Evolutionary conservation across 2,888 invertebrate species (phyloP).

Genomic region (Phengaris alcon): DNA sequence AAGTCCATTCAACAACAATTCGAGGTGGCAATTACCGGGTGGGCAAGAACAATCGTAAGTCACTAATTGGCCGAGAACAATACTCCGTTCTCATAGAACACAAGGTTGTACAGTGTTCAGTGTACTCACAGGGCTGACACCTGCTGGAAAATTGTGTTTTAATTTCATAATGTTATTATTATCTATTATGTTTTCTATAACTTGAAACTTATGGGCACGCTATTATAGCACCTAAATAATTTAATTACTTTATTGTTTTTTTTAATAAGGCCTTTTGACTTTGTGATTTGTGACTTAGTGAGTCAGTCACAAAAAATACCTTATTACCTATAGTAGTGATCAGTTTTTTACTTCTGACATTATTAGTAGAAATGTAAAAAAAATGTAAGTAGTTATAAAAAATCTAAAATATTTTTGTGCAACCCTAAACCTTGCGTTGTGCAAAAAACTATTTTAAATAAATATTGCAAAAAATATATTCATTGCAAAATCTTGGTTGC

Average conservation of each 20-base stretch:
- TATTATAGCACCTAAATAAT: too few relatives aligned
- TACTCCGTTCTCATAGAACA: conserved; percentile 13
- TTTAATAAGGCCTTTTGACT: too few relatives aligned
- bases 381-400: too few relatives aligned
- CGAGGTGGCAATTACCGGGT: conserved; percentile 4
- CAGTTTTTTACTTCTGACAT: too few relatives aligned
- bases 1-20: conserved; percentile 6
- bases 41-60: conserved; percentile 4
- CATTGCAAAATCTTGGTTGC: background rate
- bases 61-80: conserved; percentile 12
- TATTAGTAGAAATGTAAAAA: too few relatives aligned
- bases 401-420: background rate
- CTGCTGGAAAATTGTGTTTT: background rate
- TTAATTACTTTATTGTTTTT: too few relatives aligned
- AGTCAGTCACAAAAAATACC: too few relatives aligned
- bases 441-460: background rate
- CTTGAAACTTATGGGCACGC: too few relatives aligned
- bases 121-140: background rate
- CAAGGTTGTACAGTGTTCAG: background rate
- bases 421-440: background rate
- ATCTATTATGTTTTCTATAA: too few relatives aligned
- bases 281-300: too few relatives aligned
- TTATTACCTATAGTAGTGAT: too few relatives aligned
- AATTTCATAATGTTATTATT: background rate
- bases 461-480: background rate